A percentile compares a stretch with the other conserved stretches of the same genome.
These are phyloP conservation scores for Exaiptasia diaphana DNA, from an alignment of 64 coral and sea anemone species.

Conservation along the genomic window DNA sequence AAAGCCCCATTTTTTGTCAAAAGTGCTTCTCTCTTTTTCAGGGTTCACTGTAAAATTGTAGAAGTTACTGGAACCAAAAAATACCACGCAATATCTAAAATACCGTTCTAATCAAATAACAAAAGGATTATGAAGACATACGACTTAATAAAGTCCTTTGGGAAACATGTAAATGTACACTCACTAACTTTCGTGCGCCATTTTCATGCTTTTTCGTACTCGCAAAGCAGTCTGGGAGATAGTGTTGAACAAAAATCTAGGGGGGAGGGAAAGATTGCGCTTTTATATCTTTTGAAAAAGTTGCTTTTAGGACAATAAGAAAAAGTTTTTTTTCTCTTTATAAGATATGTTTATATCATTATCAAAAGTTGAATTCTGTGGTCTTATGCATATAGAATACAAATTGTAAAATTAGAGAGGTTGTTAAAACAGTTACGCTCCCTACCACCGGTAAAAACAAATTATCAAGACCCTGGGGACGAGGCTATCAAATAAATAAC, in stretches of 20 bases:
- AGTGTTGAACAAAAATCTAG: neutral
- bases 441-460: too few species aligned
- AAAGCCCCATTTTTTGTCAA: conserved; percentile 29
- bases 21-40: neutral
- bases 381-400: too few species aligned
- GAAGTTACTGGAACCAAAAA: neutral
- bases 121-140: neutral
- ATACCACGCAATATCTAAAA: neutral
- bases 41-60: neutral
- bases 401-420: too few species aligned
- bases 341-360: too few species aligned
- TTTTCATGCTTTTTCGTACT: neutral
- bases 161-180: neutral
- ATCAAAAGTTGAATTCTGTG: too few species aligned
- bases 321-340: too few species aligned
- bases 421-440: too few species aligned
- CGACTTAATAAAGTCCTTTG: neutral
- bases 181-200: neutral
- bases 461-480: too few species aligned
- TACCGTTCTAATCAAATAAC: neutral
- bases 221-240: conserved; percentile 1
- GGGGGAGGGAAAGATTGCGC: neutral
- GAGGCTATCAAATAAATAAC: too few species aligned
- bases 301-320: too few species aligned
- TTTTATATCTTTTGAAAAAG: too few species aligned